phyloP scores from a whole-genome alignment of 2,113 vertebrate species.

The Calidris pugnax region DNA sequence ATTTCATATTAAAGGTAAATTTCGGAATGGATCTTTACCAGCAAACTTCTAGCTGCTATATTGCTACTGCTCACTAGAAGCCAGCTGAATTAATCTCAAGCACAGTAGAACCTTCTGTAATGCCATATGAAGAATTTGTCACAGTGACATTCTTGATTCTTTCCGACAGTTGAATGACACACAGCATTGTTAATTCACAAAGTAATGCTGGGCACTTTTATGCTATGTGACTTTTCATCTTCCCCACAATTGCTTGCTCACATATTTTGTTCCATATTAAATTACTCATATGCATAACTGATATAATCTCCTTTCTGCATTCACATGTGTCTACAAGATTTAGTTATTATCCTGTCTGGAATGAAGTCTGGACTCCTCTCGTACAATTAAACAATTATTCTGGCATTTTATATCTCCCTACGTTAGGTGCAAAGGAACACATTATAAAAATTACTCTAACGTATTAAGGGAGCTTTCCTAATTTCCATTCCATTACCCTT shows the following conservation, averaged over 20 bases:
- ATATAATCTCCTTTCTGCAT: conserved; percentile 42
- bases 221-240: conserved; percentile 43
- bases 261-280: conserved; percentile 48
- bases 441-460: conserved; percentile 21
- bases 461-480: not conserved
- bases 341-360: conserved; percentile 29
- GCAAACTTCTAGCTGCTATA: not conserved
- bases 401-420: not conserved
- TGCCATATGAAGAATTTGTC: not conserved
- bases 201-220: conserved; percentile 11
- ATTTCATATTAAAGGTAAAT: not conserved
- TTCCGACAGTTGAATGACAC: conserved; percentile 40
- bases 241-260: not conserved
- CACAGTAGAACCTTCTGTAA: conserved; percentile 4
- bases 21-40: not conserved
- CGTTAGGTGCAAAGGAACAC: not conserved
- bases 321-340: conserved; percentile 7
- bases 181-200: conserved; percentile 21
- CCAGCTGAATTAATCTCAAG: not conserved
- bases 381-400: conserved; percentile 35
- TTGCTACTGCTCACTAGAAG: not conserved
- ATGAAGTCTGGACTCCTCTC: not conserved
- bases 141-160: conserved; percentile 10
- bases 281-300: conserved; percentile 46
- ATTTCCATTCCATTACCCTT: conserved; percentile 29